Evolutionary conservation across 2,113 vertebrate species (phyloP).

Genomic region (Fulica atra): DNA sequence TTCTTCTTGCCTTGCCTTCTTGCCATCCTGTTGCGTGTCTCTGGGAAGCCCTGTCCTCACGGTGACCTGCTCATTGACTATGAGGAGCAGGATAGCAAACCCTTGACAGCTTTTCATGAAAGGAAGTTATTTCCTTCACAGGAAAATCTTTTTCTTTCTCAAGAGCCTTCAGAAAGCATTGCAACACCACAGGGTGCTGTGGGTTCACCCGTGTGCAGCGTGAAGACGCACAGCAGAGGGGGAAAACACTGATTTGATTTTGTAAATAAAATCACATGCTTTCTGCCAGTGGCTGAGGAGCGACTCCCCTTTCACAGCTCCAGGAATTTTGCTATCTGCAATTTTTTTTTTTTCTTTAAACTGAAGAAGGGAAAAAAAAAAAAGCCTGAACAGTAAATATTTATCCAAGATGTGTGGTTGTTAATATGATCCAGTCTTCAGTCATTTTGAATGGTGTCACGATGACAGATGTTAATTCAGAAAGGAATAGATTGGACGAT

Average conservation of each 20-base stretch:
- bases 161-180: neutral
- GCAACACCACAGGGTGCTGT: neutral
- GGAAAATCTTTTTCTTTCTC: neutral
- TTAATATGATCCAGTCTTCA: constrained; percentile 64
- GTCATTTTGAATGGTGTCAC: constrained; percentile 59
- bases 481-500: constrained; percentile 66
- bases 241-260: neutral
- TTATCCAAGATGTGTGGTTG: constrained; percentile 65
- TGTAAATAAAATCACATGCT: constrained; percentile 21
- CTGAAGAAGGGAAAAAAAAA: neutral
- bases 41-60: neutral
- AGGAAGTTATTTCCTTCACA: neutral
- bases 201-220: neutral
- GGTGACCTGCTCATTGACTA: neutral
- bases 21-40: neutral
- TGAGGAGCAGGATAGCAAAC: neutral
- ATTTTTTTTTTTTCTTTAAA: constrained; percentile 24
- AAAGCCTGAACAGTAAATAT: constrained; percentile 51
- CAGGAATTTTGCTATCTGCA: constrained; percentile 12
- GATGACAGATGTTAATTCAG: constrained; percentile 73
- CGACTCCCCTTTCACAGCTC: constrained; percentile 16
- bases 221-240: neutral
- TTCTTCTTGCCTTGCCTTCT: neutral
- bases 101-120: neutral
- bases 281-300: neutral